Evolutionary conservation across 2,888 invertebrate species (phyloP).

Genomic region (Yponomeuta cagnagella): DNA sequence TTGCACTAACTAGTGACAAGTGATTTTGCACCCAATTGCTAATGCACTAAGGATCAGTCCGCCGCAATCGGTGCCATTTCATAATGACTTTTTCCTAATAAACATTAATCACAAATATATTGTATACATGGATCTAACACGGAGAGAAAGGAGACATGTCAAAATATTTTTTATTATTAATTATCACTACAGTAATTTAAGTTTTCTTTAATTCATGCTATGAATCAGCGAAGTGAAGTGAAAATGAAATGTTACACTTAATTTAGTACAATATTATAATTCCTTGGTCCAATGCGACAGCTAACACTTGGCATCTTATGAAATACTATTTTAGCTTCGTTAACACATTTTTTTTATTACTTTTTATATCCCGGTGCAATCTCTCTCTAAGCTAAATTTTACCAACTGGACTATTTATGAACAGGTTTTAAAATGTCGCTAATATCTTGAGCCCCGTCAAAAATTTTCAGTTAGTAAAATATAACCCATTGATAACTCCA

Average conservation of each 20-base stretch:
- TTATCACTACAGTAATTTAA: constrained; percentile 28
- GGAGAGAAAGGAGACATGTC: constrained; percentile 52
- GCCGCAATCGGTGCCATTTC: constrained; percentile 36
- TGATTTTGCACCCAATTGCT: constrained; percentile 27
- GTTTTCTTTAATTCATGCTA: not conserved
- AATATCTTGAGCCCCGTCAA: too few species aligned
- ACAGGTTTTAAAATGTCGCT: too few species aligned
- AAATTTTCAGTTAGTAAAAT: constrained; percentile 1
- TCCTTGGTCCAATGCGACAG: constrained; percentile 71
- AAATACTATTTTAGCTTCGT: constrained; percentile 47
- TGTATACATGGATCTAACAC: constrained; percentile 66
- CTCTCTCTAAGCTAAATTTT: constrained; percentile 18
- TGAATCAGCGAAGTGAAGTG: constrained; percentile 52
- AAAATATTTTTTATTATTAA: constrained; percentile 40
- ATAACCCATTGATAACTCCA: constrained; percentile 25
- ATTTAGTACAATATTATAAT: constrained; percentile 25
- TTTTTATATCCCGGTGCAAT: constrained; percentile 27
- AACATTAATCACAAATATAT: constrained; percentile 65
- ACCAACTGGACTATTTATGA: not conserved
- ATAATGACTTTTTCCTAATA: constrained; percentile 50
- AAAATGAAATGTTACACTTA: constrained; percentile 56
- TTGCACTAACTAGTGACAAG: constrained; percentile 25
- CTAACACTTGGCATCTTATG: constrained; percentile 67
- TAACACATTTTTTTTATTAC: constrained; percentile 31
- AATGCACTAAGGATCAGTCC: constrained; percentile 53